A percentile compares a stretch with the other conserved stretches of the same genome.
Conservation (phyloP, 2,888 invertebrate genomes). For the Chymomyza procnemis region DNA sequence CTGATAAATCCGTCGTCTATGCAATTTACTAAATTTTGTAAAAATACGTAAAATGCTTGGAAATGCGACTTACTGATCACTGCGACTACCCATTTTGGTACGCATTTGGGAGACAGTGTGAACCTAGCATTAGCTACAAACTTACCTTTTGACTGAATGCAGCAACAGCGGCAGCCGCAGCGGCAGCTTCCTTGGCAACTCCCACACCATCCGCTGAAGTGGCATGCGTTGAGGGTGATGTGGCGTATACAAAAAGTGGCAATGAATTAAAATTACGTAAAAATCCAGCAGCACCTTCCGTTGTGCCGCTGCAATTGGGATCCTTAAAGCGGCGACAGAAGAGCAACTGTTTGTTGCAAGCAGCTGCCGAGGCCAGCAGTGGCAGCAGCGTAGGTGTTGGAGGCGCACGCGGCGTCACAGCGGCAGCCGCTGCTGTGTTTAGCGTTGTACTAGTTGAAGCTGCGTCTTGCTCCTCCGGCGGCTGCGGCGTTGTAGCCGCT, state of each 20-base stretch:
- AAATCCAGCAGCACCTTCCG: constrained; percentile 51
- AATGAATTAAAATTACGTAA: constrained; percentile 73
- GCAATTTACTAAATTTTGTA: no score
- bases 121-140: not conserved
- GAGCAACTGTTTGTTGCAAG: constrained; percentile 67
- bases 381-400: constrained; percentile 53
- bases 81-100: no score
- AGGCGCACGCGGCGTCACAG: constrained; percentile 19
- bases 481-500: constrained; percentile 36
- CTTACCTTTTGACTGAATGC: constrained; percentile 60
- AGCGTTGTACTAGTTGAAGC: not conserved
- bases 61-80: no score
- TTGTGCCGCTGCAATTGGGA: constrained; percentile 17
- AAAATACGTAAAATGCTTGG: no score
- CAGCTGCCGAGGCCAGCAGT: constrained; percentile 48
- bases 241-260: constrained; percentile 74
- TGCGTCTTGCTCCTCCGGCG: constrained; percentile 24
- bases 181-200: constrained; percentile 68
- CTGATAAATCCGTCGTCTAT: no score
- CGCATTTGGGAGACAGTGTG: no score
- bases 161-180: constrained; percentile 46
- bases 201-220: constrained; percentile 75
- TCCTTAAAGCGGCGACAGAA: constrained; percentile 75
- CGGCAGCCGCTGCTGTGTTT: not conserved
- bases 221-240: constrained; percentile 73